These are phyloP conservation scores for Sisor rabdophorus DNA, from an alignment of 2,113 vertebrate species.

Conservation along the genomic window DNA sequence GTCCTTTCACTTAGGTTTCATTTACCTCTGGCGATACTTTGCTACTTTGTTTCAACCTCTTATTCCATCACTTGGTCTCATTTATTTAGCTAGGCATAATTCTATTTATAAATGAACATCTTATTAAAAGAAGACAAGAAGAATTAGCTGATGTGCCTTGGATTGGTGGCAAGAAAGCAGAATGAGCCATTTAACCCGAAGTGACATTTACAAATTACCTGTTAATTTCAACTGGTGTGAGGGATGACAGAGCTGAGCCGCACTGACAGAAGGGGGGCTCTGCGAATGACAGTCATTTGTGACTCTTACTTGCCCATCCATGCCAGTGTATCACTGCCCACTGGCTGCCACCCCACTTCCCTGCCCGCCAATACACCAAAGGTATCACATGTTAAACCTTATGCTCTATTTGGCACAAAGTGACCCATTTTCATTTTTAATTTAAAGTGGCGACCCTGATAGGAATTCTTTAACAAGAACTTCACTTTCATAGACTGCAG, in stretches of 20 bases:
- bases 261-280: slow-evolving; percentile 88
- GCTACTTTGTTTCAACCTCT: slow-evolving; percentile 64
- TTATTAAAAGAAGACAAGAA: slow-evolving; percentile 98
- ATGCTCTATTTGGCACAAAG: slow-evolving; percentile 4
- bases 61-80: slow-evolving; percentile 88
- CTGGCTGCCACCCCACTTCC: background rate
- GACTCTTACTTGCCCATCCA: slow-evolving; percentile 57
- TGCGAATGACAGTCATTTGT: slow-evolving; percentile 78
- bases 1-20: slow-evolving; percentile 83
- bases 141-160: slow-evolving; percentile 88
- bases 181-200: slow-evolving; percentile 99
- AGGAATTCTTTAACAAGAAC: too few relatives aligned
- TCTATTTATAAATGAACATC: slow-evolving; percentile 99
- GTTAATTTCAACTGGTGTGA: slow-evolving; percentile 99
- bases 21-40: slow-evolving; percentile 82
- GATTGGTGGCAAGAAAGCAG: slow-evolving; percentile 95
- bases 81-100: slow-evolving; percentile 98
- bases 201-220: slow-evolving; percentile 99
- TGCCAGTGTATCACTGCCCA: slow-evolving; percentile 20
- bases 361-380: background rate
- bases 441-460: background rate
- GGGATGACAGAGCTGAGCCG: slow-evolving; percentile 96
- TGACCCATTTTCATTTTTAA: slow-evolving; percentile 36
- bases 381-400: slow-evolving; percentile 33
- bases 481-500: background rate